Percentiles rank a stretch among this genome's conserved stretches.
These are phyloP conservation scores for Herminia tarsipennalis DNA, from an alignment of 2,888 invertebrate species.

Conservation along the genomic window DNA sequence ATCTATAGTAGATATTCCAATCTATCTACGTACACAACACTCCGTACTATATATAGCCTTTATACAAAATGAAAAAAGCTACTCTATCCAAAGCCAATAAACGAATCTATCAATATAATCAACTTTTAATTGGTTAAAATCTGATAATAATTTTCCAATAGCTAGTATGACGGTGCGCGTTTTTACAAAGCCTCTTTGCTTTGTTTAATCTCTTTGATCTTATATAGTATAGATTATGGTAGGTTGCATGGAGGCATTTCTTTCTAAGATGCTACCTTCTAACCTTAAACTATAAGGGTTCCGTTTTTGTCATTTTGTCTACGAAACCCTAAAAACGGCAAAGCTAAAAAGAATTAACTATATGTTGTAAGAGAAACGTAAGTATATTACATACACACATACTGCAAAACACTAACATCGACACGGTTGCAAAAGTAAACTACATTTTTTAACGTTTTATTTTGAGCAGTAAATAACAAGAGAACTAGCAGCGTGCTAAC, in stretches of 20 bases:
- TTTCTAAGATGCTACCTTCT: too few species aligned
- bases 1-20: too few species aligned
- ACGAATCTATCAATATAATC: constrained; percentile 30
- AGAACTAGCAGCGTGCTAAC: constrained; percentile 35
- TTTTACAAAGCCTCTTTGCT: constrained; percentile 20
- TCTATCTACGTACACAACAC: neutral
- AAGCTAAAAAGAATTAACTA: too few species aligned
- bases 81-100: constrained; percentile 23
- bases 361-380: too few species aligned
- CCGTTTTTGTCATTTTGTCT: too few species aligned
- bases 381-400: too few species aligned
- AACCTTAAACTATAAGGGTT: too few species aligned
- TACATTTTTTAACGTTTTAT: constrained; percentile 15
- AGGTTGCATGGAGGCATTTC: constrained; percentile 14
- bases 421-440: constrained; percentile 18
- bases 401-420: too few species aligned
- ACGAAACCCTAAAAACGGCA: too few species aligned
- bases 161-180: constrained; percentile 31
- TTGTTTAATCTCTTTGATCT: constrained; percentile 26
- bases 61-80: neutral
- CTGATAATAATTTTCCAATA: constrained; percentile 39
- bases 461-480: constrained; percentile 32
- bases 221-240: constrained; percentile 25
- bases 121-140: constrained; percentile 38
- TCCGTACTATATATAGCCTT: neutral